These are phyloP conservation scores for Eulemur rufifrons DNA, from an alignment of 2,113 vertebrate species.

Conservation along the genomic window DNA sequence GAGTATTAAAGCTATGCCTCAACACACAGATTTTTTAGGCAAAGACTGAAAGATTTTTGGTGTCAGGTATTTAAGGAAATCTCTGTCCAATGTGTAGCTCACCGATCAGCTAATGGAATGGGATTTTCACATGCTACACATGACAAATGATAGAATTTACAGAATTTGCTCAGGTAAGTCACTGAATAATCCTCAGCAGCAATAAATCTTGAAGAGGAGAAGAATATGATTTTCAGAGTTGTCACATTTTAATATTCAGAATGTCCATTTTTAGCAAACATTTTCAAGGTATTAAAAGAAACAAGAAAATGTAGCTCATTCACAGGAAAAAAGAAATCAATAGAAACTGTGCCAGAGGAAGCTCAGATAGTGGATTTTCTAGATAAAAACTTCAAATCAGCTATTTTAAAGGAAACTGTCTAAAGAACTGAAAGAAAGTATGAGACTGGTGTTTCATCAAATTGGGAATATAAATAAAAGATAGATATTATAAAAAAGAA, in stretches of 20 bases:
- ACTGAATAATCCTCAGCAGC: background rate
- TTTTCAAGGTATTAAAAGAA: background rate
- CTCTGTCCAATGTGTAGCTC: fast-evolving
- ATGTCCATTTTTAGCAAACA: background rate
- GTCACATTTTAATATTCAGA: background rate
- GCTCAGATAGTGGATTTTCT: background rate
- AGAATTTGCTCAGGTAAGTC: background rate
- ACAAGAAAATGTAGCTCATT: background rate
- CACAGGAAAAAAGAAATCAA: background rate
- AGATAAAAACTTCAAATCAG: background rate
- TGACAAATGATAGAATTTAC: background rate
- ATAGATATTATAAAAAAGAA: background rate
- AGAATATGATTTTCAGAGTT: background rate
- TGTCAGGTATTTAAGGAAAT: background rate
- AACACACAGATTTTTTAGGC: fast-evolving
- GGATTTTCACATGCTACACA: background rate
- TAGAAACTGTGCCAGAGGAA: background rate
- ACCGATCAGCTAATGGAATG: background rate
- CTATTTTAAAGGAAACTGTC: background rate
- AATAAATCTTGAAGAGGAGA: background rate
- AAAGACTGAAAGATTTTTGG: background rate
- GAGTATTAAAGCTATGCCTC: background rate
- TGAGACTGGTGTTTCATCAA: background rate
- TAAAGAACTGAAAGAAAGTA: background rate
- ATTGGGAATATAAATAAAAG: background rate